These are phyloP conservation scores for Argyrosomus regius DNA, from an alignment of 2,797 vertebrate species.

Conservation along the genomic window DNA sequence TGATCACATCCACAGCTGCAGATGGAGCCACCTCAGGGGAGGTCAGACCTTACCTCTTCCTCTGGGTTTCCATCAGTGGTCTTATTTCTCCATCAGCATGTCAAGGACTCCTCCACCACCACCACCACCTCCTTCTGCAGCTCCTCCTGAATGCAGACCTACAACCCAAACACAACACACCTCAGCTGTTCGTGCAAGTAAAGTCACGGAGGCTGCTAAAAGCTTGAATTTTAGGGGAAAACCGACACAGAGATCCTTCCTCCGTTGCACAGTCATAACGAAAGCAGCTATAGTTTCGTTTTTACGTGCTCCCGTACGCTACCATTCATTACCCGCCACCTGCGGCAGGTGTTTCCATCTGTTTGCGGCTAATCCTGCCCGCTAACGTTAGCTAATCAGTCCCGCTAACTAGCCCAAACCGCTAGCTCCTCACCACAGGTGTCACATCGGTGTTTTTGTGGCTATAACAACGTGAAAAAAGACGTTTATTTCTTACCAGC, in stretches of 20 bases:
- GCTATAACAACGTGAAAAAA: not conserved
- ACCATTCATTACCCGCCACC: too few relatives aligned
- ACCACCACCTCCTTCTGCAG: not conserved
- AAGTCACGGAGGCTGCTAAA: not conserved
- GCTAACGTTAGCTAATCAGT: constrained; percentile 37
- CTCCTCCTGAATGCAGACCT: constrained; percentile 1
- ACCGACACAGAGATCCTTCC: not conserved
- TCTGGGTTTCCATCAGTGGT: constrained; percentile 72
- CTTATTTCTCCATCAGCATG: constrained; percentile 51
- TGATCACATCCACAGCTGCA: constrained; percentile 52
- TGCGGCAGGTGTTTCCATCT: constrained; percentile 15
- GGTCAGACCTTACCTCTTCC: constrained; percentile 66
- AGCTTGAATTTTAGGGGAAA: not conserved
- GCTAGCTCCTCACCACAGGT: constrained; percentile 23
- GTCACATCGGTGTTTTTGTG: not conserved
- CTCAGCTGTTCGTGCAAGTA: not conserved
- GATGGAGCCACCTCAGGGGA: too few relatives aligned
- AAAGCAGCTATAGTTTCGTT: not conserved
- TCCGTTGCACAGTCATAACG: not conserved
- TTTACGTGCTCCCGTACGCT: too few relatives aligned
- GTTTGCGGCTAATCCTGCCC: not conserved
- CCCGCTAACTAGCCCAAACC: constrained; percentile 30
- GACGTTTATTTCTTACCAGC: constrained; percentile 4
- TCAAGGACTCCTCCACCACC: not conserved
- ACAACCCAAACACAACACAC: constrained; percentile 2